Evolutionary conservation across 2,888 invertebrate species (phyloP), one percentile per base, ranked within the genome.

Genomic region (Thymelicus acteon): DNA sequence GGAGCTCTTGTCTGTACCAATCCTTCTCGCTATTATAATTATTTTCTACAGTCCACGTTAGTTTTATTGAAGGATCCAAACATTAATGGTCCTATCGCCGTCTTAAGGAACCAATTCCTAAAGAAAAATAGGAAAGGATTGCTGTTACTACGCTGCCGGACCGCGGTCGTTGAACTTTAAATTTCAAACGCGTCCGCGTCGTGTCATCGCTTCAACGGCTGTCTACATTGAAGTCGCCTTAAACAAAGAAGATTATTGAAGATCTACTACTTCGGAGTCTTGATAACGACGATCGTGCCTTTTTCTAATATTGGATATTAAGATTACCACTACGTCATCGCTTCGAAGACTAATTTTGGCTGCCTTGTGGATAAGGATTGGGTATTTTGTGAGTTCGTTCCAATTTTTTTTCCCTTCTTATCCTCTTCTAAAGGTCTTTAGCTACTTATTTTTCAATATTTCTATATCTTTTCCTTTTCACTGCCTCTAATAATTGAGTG

Each of bases 301-400:
- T 8, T 49, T 49, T 10, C n/a, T 3, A 49, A 6, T 15, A 15
- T 49, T 3, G 5, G 19, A 13, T 19, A 49, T 49, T 13, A 49
- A 49, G 15, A 49, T 6, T 15, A 15, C 6, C 15, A 3, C 10
- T 49, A 6, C 15, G 49, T 49, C 49, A 49, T 49, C 15, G 15
- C 49, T 49, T 49, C 15, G 49, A 49, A 49, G 15, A 49, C 49
- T 49, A 15, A 49, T 49, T 49, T 49, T n/a, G 15, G 15, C 49
- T 49, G 49, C 49, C 49, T 49, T 49, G 49, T 49, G 49, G 49
- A 49, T 49, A 49, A 49, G 15, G 49, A 49, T 49, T 7, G 49
- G 49, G 49, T 15, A 49, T 31, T 31, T 31, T 31, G 31, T 31
- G 31, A 31, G 31, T 31, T 31, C 31, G 31, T 31, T 31, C 31